Evolutionary conservation across 2,797 vertebrate species (phyloP).

Genomic region (Coregonus suidteri): DNA sequence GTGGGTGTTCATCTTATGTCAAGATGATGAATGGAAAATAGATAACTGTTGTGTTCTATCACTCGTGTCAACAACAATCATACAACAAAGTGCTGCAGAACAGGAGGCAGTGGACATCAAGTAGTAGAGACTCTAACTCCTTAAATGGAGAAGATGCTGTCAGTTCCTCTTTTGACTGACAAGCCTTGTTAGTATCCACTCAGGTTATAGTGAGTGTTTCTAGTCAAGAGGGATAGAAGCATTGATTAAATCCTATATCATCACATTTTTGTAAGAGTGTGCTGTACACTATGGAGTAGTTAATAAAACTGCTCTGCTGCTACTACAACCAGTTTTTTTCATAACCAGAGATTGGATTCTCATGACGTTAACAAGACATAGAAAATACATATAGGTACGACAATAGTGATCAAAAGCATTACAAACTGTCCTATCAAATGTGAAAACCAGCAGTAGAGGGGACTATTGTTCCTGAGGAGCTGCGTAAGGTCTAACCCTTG

Average conservation of each 20-base stretch:
- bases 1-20: background rate
- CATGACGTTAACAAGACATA: background rate
- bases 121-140: constrained; percentile 27
- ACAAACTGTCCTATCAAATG: background rate
- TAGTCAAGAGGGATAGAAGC: background rate
- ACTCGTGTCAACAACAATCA: background rate
- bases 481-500: background rate
- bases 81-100: background rate
- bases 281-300: background rate
- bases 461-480: background rate
- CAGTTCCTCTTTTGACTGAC: constrained; percentile 60
- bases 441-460: background rate
- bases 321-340: too few relatives aligned
- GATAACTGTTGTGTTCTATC: background rate
- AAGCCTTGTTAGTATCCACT: background rate
- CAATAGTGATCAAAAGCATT: background rate
- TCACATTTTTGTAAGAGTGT: background rate
- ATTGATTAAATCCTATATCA: background rate
- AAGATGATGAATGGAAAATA: background rate
- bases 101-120: background rate
- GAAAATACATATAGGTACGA: background rate
- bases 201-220: background rate
- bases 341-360: background rate
- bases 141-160: constrained; percentile 7
- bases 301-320: background rate